Evolutionary conservation across 2,888 invertebrate species (phyloP).

Genomic region (Laothoe populi): DNA sequence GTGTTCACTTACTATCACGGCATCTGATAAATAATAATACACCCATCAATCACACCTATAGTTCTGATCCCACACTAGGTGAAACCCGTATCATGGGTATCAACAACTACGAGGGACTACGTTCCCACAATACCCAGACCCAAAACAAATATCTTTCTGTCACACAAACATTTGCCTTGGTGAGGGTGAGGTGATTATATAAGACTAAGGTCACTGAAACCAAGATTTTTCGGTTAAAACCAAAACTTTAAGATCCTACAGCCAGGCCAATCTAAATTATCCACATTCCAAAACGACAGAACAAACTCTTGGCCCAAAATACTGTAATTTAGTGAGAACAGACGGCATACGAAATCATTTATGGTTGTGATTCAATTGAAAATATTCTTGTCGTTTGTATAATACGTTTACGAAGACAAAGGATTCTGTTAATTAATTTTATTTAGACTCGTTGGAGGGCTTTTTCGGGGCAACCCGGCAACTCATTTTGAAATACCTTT

Average conservation of each 20-base stretch:
- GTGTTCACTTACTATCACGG: no score
- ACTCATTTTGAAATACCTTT: background rate
- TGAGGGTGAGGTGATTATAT: no score
- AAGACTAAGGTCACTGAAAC: no score
- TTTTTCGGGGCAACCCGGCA: background rate
- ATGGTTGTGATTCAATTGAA: conserved; percentile 18
- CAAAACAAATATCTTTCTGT: no score
- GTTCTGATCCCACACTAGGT: no score
- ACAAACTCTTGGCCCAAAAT: conserved; percentile 10
- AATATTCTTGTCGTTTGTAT: conserved; percentile 15
- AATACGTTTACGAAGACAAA: conserved; percentile 19
- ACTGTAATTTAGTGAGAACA: conserved; percentile 7
- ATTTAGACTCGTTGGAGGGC: conserved; percentile 7
- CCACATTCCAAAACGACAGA: background rate
- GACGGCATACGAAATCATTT: conserved; percentile 17
- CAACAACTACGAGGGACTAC: no score
- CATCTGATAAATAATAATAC: no score
- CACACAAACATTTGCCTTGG: no score
- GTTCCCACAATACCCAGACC: no score
- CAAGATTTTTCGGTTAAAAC: no score
- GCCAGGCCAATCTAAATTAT: background rate
- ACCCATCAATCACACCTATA: no score
- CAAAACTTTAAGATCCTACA: background rate
- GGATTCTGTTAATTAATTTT: conserved; percentile 14
- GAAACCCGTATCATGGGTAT: no score